A percentile compares a stretch with the other conserved stretches of the same genome.
Conservation (phyloP, 2,113 vertebrate species). For the Myiagra hebetior region DNA sequence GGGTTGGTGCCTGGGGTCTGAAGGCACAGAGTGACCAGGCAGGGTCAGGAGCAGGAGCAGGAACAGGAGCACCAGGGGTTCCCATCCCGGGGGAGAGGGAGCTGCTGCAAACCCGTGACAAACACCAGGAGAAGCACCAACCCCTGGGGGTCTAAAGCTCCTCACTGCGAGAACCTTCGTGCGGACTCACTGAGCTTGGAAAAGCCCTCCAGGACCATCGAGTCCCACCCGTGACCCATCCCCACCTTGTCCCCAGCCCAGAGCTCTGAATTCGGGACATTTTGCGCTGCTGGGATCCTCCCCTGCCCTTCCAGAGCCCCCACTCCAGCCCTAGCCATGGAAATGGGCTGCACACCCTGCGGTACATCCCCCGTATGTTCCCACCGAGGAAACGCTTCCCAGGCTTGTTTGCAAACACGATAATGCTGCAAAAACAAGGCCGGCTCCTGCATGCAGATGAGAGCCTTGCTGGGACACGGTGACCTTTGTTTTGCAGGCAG, state of each 20-base stretch:
- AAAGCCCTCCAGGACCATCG: background rate
- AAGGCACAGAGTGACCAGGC: background rate
- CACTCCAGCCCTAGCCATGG: background rate
- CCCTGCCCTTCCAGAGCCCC: background rate
- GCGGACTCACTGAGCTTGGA: background rate
- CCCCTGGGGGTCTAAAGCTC: too few relatives aligned
- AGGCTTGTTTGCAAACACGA: background rate
- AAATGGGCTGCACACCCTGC: background rate
- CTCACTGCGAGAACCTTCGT: background rate
- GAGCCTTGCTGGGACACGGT: background rate
- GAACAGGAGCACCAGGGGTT: fast-evolving
- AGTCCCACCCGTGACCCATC: background rate
- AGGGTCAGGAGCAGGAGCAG: background rate
- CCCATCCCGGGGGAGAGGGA: fast-evolving
- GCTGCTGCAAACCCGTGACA: too few relatives aligned
- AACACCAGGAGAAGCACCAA: background rate
- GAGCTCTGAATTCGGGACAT: fast-evolving
- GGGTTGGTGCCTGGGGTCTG: background rate
- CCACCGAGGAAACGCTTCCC: background rate
- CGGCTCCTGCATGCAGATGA: background rate
- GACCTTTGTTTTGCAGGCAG: background rate
- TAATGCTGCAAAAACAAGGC: background rate
- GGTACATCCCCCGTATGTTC: background rate
- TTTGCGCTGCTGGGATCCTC: fast-evolving
- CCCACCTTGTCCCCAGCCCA: background rate